A percentile compares a stretch with the other conserved stretches of the same genome.
Evolutionary conservation across 2,113 vertebrate genomes (phyloP).

Genomic region (Ailuropoda melanoleuca): DNA sequence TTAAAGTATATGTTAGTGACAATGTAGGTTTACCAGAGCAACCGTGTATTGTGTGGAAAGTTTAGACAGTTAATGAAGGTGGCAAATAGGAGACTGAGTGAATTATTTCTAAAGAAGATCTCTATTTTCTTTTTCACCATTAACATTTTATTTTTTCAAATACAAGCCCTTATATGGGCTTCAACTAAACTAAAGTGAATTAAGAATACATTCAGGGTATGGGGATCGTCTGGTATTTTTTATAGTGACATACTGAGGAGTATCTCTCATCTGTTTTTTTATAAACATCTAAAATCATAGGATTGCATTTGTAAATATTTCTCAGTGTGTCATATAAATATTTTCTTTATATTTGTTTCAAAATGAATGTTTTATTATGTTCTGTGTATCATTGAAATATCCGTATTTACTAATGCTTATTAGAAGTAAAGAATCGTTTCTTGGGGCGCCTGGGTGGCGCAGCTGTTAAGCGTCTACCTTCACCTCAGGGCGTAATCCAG

Average conservation of each 20-base stretch:
- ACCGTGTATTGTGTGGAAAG: background rate
- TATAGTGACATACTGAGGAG: background rate
- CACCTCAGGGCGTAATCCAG: no score
- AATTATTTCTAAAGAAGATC: conserved; percentile 12
- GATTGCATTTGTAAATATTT: conserved; percentile 7
- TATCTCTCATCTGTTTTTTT: background rate
- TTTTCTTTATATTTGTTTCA: conserved; percentile 36
- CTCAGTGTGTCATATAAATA: conserved; percentile 41
- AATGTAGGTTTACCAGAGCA: background rate
- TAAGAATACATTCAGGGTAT: background rate
- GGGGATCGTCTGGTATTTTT: background rate
- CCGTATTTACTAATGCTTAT: background rate
- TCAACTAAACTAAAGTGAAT: background rate
- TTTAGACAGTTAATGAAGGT: background rate
- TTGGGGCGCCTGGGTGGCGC: no score
- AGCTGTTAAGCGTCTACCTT: no score
- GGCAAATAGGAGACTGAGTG: background rate
- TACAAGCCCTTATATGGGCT: background rate
- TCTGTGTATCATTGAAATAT: conserved; percentile 34
- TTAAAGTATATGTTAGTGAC: background rate
- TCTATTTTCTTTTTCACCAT: background rate
- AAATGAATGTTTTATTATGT: background rate
- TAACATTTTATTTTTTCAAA: conserved; percentile 10
- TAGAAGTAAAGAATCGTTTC: background rate
- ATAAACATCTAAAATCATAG: background rate